These are phyloP conservation scores for Tupiocoris notatus DNA, from an alignment of 2,888 invertebrate species.

Conservation along the genomic window DNA sequence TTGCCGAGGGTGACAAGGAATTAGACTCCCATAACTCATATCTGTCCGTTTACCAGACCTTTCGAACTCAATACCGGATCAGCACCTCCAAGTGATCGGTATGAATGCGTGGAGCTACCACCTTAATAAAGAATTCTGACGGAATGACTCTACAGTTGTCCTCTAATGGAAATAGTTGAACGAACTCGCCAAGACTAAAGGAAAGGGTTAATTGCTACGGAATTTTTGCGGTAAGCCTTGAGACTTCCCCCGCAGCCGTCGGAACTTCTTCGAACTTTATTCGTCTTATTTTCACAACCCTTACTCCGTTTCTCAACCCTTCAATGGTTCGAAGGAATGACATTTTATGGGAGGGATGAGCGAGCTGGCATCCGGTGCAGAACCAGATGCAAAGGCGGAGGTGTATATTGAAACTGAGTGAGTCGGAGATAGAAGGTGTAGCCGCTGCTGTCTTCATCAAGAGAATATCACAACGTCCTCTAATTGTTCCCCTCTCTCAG, in stretches of 20 bases:
- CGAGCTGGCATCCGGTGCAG: neutral
- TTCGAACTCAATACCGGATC: neutral
- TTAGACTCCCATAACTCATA: conserved; percentile 41
- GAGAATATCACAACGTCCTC: conserved; percentile 12
- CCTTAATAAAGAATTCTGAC: conserved; percentile 43
- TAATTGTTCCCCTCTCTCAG: conserved; percentile 31
- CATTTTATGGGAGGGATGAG: neutral
- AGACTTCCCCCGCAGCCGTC: neutral
- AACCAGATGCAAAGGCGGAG: neutral
- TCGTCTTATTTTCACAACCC: neutral
- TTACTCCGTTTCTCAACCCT: neutral
- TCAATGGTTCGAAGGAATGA: neutral
- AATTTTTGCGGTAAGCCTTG: conserved; percentile 30
- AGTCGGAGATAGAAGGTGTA: too few species aligned
- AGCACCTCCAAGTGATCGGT: neutral
- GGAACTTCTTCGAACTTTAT: neutral
- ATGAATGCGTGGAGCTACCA: neutral
- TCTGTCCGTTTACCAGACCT: neutral
- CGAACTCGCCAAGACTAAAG: conserved; percentile 15
- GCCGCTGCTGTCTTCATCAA: conserved; percentile 32
- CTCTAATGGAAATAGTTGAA: conserved; percentile 44
- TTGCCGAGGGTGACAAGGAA: conserved; percentile 1
- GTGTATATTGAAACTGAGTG: neutral
- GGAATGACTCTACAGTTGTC: conserved; percentile 43
- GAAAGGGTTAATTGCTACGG: conserved; percentile 42